Base-by-base conservation (phyloP, 1,140 invertebrate genomes). In the Drosophila baimaii region DNA sequence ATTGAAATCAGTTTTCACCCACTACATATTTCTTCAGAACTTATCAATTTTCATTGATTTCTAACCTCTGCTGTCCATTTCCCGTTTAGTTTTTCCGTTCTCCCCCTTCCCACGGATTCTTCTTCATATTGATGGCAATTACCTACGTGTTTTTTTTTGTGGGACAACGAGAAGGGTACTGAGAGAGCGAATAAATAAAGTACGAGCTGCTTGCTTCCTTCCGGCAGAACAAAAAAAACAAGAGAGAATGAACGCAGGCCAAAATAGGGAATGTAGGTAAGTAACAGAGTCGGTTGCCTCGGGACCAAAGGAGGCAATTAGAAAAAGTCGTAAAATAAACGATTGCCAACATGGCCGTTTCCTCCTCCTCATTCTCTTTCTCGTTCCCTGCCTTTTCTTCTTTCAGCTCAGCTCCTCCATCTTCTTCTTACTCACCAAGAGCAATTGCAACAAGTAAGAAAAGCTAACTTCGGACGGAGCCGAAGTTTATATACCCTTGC, bases 271-370 rank as follows among this genome's bases (percentile, higher is more conserved):
- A 44, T 63, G 29, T 63, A 61, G 72, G 23, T 37, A 47, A 68
- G 31, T 49, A 39, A 66, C 8, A 10, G 61, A 66, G 61, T 64
- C 55, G 25, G 61, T 41, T 61, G 61, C 61, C 61, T 27, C 59
- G 47, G 62, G 39, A 51, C 29, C 58, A 33, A 62, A 72, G 39
- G 49, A 21, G 64, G 77, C 77, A 83, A 83, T 83, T 83, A 84
- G 77, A 83, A 80, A 72, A 23, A 63, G 81, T 83, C 80, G 62
- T 84, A 79, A 83, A 76, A 62, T 77, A 77, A 84, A 84, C 76
- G 69, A 76, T 66, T 57, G 35, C 68, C 69, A 68, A 81, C 78
- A 71, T 56, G 64, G 74, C 41, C 61, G 35, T 25, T 17, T 43
- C 19, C 27, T 33, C 49, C 23, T 33, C 4, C 1, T 15, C 15